phyloP scores from a whole-genome alignment of 2,797 vertebrate genomes.

The Sebastes variabilis region DNA sequence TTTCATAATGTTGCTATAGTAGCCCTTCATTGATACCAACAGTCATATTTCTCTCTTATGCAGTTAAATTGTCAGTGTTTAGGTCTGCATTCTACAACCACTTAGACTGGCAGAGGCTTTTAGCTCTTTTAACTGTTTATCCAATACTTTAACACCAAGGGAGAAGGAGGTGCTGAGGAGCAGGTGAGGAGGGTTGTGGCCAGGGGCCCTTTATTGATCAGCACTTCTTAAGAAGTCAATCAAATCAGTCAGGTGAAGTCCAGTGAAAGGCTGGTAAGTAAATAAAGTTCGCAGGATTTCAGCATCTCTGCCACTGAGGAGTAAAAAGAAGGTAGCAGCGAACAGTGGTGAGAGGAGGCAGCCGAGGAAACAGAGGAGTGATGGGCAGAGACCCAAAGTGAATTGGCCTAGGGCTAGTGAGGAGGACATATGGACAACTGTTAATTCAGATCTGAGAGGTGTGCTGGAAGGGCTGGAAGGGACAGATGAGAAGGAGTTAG shows the following conservation, averaged over 20 bases:
- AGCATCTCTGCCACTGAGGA: background rate
- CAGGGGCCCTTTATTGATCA: background rate
- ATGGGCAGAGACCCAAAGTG: background rate
- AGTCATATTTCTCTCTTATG: background rate
- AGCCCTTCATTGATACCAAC: background rate
- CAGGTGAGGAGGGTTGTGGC: background rate
- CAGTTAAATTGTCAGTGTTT: background rate
- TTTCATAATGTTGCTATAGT: background rate
- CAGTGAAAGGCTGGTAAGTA: background rate
- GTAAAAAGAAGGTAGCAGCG: background rate
- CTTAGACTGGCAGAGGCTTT: background rate
- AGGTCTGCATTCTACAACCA: background rate
- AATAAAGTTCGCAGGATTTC: background rate
- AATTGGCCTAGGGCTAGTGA: background rate
- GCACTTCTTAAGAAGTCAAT: background rate
- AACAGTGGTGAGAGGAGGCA: background rate
- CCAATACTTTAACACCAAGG: background rate
- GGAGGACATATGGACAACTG: background rate
- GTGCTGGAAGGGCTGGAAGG: background rate
- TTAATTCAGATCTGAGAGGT: constrained; percentile 12
- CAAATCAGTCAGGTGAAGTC: background rate
- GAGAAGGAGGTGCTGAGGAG: background rate
- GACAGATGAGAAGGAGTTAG: background rate
- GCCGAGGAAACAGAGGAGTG: background rate
- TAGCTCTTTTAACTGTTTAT: background rate